Conservation (phyloP, 2,797 vertebrate species). For the Pagetopsis macropterus region DNA sequence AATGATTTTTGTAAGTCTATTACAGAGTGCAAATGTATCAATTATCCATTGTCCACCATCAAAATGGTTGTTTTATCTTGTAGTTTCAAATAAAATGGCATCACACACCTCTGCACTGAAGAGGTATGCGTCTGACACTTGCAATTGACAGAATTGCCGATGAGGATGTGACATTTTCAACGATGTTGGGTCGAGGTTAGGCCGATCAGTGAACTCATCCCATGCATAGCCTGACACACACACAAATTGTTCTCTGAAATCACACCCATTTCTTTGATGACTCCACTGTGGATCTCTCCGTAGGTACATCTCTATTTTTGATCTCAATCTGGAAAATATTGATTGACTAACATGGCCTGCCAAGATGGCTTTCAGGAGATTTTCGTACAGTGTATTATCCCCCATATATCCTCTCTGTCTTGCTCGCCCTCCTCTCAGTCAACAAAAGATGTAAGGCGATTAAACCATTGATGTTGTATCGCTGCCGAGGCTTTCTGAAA, state of each 20-base stretch:
- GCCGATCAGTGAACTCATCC: background rate
- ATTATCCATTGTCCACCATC: background rate
- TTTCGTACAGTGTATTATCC: constrained; percentile 48
- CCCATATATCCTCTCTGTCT: constrained; percentile 42
- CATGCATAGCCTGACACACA: background rate
- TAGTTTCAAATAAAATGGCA: background rate
- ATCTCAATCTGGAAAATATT: constrained; percentile 29
- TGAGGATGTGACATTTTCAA: constrained; percentile 12
- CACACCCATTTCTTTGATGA: constrained; percentile 16
- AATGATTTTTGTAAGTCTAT: background rate
- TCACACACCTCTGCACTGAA: background rate
- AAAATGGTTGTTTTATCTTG: background rate
- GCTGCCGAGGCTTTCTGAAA: constrained; percentile 48
- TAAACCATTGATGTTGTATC: constrained; percentile 67
- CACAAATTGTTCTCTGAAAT: background rate
- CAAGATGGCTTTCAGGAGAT: constrained; percentile 43
- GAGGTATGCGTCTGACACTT: background rate
- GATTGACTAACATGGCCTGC: constrained; percentile 31
- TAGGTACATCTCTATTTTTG: constrained; percentile 7
- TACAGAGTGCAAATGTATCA: background rate
- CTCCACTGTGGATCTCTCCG: constrained; percentile 18
- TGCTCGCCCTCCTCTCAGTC: constrained; percentile 51
- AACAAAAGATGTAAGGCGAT: constrained; percentile 73
- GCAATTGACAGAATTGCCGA: background rate
- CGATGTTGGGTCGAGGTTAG: constrained; percentile 7